Evolutionary conservation across 2,113 vertebrate genomes (phyloP), one percentile per base, ranked within the genome.

Genomic region (Salminus brasiliensis): DNA sequence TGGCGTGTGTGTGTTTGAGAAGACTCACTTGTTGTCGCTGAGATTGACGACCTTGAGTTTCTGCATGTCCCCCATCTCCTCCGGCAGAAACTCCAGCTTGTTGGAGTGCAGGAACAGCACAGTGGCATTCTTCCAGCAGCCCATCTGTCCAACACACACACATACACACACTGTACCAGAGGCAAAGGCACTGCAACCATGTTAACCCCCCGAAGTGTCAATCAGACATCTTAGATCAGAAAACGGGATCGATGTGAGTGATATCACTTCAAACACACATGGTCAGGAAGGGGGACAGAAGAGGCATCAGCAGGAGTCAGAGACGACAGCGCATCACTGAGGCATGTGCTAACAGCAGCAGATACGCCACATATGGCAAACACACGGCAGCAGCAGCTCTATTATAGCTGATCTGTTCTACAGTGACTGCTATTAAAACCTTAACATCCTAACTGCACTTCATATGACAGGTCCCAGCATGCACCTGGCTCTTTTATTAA

Each of bases 61-160:
- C 81, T 96, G 95, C 97, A 99, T 98, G 90, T 99, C 95, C 6
- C 97, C 97, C 98, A 99, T 98, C 89, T 99, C 97, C 85, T 98
- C 97, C 13, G 98, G 98, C 85, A 99, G 92, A 86, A 88, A 91
- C 91, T 99, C 98, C 88, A 99, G 91, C 88, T 98, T 99, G 93
- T 99, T 99, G 87, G 96, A 98, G 94, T 98, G 98, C 52, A 99
- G 93, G 88, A 98, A 98, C 65, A 99, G 88, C 68, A 99, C 97
- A 7, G 97, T 99, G 72, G 94, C 89, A 72, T 92, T 93, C 89
- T 96, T 98, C 96, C 18, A 63, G 67, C 86, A 95, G 75, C 97
- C 97, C 94, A 98, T 93, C 97, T 98, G 89, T 78, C 12, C 47
- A 30, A 82, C 21, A 74, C 63, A 81, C 69, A 75, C 34, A 78